These are phyloP conservation scores for Drosophila ogumai DNA, from an alignment of 1,140 invertebrate genomes.

Conservation along the genomic window DNA sequence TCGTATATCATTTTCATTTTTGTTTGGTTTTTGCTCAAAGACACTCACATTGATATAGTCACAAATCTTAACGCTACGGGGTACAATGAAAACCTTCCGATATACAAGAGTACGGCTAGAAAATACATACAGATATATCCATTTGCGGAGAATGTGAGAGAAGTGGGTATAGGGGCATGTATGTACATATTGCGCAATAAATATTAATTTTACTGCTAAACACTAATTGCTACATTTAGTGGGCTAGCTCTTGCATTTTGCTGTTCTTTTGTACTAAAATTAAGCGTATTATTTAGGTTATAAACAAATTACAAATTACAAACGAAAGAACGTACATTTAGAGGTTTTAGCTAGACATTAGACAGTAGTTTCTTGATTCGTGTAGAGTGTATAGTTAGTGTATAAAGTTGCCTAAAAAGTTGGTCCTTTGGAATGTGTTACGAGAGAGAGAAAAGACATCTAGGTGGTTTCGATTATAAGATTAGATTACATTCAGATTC, in stretches of 20 bases:
- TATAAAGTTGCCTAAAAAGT: conserved; percentile 31
- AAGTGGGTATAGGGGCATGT: not conserved
- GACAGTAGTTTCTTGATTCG: conserved; percentile 17
- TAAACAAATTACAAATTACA: conserved; percentile 30
- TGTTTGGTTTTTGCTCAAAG: conserved; percentile 63
- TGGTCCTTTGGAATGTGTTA: conserved; percentile 82
- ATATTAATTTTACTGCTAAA: conserved; percentile 47
- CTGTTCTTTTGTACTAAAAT: conserved; percentile 73
- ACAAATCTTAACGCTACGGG: conserved; percentile 43
- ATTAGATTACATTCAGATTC: conserved; percentile 24
- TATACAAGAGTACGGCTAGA: conserved; percentile 57
- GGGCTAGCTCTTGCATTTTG: conserved; percentile 62
- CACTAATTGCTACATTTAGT: conserved; percentile 68
- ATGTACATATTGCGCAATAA: conserved; percentile 54
- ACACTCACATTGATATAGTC: conserved; percentile 74
- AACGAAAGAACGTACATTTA: conserved; percentile 35
- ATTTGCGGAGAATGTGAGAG: conserved; percentile 30
- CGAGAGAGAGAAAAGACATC: conserved; percentile 55
- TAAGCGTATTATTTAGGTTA: conserved; percentile 70
- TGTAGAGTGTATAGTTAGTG: conserved; percentile 5
- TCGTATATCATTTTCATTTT: conserved; percentile 44
- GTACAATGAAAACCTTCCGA: conserved; percentile 35
- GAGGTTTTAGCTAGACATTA: conserved; percentile 27
- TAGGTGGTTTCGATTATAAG: conserved; percentile 50
- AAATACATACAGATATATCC: conserved; percentile 39